A percentile compares a stretch with the other conserved stretches of the same genome.
phyloP scores from a whole-genome alignment of 1,140 invertebrate species.

The Hermetia illucens region DNA sequence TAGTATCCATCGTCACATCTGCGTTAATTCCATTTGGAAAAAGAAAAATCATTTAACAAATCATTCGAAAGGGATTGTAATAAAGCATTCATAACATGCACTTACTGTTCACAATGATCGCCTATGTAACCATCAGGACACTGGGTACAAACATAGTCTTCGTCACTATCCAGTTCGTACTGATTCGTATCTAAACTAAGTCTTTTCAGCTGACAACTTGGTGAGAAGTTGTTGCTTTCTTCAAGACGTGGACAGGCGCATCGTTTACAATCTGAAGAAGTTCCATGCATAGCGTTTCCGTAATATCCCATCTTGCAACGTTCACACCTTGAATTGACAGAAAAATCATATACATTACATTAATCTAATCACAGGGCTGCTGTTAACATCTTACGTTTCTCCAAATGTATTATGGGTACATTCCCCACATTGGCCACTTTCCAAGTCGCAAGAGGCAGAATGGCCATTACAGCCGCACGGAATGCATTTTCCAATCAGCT shows the following conservation, averaged over 20 bases:
- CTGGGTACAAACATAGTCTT: conserved; percentile 71
- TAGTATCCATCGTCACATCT: conserved; percentile 82
- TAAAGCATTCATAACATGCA: conserved; percentile 4
- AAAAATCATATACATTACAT: no score
- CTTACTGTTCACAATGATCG: conserved; percentile 79
- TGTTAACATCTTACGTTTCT: conserved; percentile 27
- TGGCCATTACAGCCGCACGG: conserved; percentile 85
- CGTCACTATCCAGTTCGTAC: conserved; percentile 30
- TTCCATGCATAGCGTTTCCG: conserved; percentile 68
- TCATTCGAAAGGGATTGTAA: no score
- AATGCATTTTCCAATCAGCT: conserved; percentile 50
- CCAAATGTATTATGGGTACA: conserved; percentile 51
- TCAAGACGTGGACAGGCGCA: conserved; percentile 74
- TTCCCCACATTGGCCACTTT: conserved; percentile 60
- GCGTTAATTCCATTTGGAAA: no score
- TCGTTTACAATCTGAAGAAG: conserved; percentile 59
- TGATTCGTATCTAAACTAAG: conserved; percentile 33
- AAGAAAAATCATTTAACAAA: conserved; percentile 5
- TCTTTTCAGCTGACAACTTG: conserved; percentile 58
- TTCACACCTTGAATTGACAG: conserved; percentile 56
- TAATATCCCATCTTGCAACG: conserved; percentile 80
- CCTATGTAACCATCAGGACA: conserved; percentile 86
- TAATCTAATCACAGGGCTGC: no score
- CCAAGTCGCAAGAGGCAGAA: conserved; percentile 64
- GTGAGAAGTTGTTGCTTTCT: conserved; percentile 74